A percentile compares a stretch with the other conserved stretches of the same genome.
These are phyloP conservation scores for Semaprochilodus insignis DNA, from an alignment of 2,797 vertebrate genomes.

Conservation along the genomic window DNA sequence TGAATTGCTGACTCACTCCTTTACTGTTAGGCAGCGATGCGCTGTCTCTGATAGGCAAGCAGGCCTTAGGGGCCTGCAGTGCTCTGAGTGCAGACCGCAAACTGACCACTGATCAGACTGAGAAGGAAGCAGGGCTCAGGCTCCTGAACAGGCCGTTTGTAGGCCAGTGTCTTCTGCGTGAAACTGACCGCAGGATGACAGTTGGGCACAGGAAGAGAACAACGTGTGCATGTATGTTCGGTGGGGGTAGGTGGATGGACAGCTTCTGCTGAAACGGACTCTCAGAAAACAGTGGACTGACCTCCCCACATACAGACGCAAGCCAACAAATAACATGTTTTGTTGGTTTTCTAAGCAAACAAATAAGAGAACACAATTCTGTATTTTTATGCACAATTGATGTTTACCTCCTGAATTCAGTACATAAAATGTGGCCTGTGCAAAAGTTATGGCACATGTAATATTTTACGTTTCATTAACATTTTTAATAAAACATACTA, in stretches of 20 bases:
- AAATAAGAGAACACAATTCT: too few species aligned
- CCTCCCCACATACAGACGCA: too few species aligned
- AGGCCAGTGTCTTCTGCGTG: slow-evolving; percentile 32
- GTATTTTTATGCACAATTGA: too few species aligned
- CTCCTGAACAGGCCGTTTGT: slow-evolving; percentile 19
- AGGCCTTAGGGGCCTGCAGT: slow-evolving; percentile 8
- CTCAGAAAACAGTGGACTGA: too few species aligned
- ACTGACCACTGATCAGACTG: slow-evolving; percentile 25
- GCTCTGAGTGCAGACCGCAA: slow-evolving; percentile 9
- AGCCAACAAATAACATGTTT: too few species aligned
- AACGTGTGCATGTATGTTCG: neutral
- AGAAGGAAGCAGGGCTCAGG: neutral
- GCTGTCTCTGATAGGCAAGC: slow-evolving; percentile 59
- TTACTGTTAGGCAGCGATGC: slow-evolving; percentile 76
- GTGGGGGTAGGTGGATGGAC: neutral
- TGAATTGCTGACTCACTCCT: slow-evolving; percentile 79
- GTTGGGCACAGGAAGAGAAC: slow-evolving; percentile 31
- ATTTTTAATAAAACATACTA: too few species aligned
- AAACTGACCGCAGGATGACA: slow-evolving; percentile 35
- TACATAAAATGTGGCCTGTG: too few species aligned
- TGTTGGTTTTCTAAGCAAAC: too few species aligned
- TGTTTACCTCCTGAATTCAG: too few species aligned
- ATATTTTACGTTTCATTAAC: too few species aligned
- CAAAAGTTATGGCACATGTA: too few species aligned
- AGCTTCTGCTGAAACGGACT: neutral